phyloP scores from a whole-genome alignment of 2,797 vertebrate species.

The Lophotriccus pileatus region DNA sequence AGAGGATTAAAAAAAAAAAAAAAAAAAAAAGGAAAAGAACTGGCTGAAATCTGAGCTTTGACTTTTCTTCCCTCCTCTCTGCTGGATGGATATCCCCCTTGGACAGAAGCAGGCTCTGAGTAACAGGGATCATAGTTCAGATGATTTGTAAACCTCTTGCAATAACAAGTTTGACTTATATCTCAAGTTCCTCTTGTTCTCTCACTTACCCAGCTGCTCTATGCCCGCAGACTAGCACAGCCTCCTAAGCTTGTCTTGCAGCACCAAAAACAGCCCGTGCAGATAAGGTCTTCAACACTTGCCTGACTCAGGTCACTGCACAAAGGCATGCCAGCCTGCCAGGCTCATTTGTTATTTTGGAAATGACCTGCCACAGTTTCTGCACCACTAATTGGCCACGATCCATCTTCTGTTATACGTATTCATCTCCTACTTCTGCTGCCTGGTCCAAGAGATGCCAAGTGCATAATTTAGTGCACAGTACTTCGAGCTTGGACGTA shows the following conservation, averaged over 20 bases:
- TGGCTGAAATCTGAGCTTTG: neutral
- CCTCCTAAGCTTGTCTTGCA: neutral
- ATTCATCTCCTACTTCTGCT: constrained; percentile 49
- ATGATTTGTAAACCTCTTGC: constrained; percentile 23
- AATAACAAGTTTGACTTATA: constrained; percentile 14
- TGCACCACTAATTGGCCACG: constrained; percentile 51
- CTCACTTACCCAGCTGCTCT: neutral
- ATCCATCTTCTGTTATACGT: constrained; percentile 30
- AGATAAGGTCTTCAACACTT: neutral
- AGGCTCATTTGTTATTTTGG: constrained; percentile 58
- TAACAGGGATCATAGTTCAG: constrained; percentile 49
- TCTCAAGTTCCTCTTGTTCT: constrained; percentile 14
- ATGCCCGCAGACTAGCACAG: neutral
- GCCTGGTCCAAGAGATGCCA: neutral
- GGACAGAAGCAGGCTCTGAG: constrained; percentile 19
- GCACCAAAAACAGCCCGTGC: neutral
- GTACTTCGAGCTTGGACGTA: neutral
- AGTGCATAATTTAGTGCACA: neutral
- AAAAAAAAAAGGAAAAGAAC: neutral
- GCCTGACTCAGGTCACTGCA: constrained; percentile 41
- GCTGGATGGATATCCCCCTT: neutral
- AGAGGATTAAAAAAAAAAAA: too few relatives aligned
- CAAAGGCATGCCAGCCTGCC: constrained; percentile 30
- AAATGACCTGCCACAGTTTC: constrained; percentile 35
- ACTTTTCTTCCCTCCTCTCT: neutral